phyloP scores from a whole-genome alignment of 2,113 vertebrate species.

The Camelus bactrianus region DNA sequence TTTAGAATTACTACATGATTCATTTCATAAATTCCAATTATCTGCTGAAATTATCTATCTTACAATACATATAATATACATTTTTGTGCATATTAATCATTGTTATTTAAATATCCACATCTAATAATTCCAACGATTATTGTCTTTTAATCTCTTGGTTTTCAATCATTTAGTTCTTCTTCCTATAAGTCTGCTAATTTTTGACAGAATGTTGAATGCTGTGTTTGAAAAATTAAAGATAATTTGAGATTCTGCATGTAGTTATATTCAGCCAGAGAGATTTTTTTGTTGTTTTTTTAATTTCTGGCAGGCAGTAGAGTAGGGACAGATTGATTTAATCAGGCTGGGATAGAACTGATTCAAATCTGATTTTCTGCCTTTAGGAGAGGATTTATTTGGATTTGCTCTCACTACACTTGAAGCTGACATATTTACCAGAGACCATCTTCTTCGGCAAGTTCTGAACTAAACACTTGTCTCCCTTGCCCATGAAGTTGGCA shows the following conservation, averaged over 20 bases:
- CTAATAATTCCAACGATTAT: not conserved
- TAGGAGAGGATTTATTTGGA: not conserved
- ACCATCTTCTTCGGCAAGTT: not conserved
- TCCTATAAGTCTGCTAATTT: not conserved
- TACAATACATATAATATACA: not conserved
- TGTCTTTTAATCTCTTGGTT: not conserved
- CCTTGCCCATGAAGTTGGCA: not conserved
- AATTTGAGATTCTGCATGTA: not conserved
- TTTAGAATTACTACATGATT: not conserved
- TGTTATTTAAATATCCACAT: not conserved
- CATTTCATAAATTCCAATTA: not conserved
- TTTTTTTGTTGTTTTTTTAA: not conserved
- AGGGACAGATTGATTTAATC: not conserved
- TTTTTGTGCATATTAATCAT: not conserved
- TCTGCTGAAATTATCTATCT: not conserved
- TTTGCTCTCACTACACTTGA: not conserved
- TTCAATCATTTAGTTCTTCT: not conserved
- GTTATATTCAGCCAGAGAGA: not conserved
- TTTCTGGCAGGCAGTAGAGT: not conserved
- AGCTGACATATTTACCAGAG: slow-evolving; percentile 13
- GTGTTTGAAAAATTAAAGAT: not conserved
- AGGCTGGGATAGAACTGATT: not conserved
- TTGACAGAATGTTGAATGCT: not conserved
- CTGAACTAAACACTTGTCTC: slow-evolving; percentile 6
- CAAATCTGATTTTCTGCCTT: not conserved